These are phyloP conservation scores for Cryptocephalus moraei DNA, from an alignment of 2,888 invertebrate genomes.

Conservation along the genomic window DNA sequence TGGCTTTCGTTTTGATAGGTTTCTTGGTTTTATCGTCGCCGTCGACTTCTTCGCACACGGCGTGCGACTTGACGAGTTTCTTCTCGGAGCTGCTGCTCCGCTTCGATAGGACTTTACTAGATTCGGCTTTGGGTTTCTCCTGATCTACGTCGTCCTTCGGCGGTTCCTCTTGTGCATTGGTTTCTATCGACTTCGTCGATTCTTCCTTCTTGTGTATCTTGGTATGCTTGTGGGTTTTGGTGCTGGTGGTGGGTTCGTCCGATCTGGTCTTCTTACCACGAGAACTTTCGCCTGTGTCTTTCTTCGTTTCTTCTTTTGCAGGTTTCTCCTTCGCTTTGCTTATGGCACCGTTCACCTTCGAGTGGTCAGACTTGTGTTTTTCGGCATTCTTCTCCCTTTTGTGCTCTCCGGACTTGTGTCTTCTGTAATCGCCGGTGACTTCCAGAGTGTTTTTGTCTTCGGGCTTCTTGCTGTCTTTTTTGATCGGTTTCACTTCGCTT, in stretches of 20 bases:
- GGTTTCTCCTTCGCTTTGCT: slow-evolving; percentile 3
- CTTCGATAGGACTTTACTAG: slow-evolving; percentile 5
- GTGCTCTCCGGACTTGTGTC: slow-evolving; percentile 22
- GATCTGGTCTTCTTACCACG: not conserved
- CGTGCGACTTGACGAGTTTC: slow-evolving; percentile 18
- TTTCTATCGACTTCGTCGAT: not conserved
- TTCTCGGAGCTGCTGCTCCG: slow-evolving; percentile 19
- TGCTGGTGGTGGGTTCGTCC: not conserved
- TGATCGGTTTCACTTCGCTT: slow-evolving; percentile 29
- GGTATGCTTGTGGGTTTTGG: not conserved
- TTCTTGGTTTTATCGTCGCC: slow-evolving; percentile 5
- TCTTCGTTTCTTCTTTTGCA: slow-evolving; percentile 5
- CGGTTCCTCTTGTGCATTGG: not conserved
- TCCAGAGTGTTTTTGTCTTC: slow-evolving; percentile 29
- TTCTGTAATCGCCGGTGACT: slow-evolving; percentile 23
- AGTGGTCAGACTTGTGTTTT: slow-evolving; percentile 10
- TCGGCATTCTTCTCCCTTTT: slow-evolving; percentile 10
- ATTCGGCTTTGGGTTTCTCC: not conserved
- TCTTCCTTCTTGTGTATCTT: not conserved
- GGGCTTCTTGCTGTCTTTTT: slow-evolving; percentile 26
- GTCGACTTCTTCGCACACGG: slow-evolving; percentile 16
- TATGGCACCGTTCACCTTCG: slow-evolving; percentile 1
- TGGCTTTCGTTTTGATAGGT: slow-evolving; percentile 1
- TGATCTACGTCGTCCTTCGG: slow-evolving; percentile 3
- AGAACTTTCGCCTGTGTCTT: not conserved